Conservation (phyloP, 2,113 vertebrate species). For the Syrmaticus mikado region DNA sequence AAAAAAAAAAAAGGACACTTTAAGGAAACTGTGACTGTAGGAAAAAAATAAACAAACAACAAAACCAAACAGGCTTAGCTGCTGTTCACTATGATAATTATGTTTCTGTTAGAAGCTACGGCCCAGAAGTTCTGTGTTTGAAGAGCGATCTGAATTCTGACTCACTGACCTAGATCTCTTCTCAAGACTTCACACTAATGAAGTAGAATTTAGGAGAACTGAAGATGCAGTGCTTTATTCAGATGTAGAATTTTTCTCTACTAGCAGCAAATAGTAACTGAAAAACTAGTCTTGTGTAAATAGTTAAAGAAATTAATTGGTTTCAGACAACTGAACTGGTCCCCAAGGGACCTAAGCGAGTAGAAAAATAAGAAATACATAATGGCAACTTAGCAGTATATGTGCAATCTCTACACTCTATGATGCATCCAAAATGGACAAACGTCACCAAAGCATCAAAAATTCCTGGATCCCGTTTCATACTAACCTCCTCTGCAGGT, state of each 20-base stretch:
- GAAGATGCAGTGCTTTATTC: not conserved
- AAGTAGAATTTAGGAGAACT: not conserved
- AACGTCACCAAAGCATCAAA: not conserved
- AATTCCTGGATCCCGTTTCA: not conserved
- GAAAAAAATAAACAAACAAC: not conserved
- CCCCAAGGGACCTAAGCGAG: not conserved
- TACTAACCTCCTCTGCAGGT: slow-evolving; percentile 60
- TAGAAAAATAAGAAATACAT: not conserved
- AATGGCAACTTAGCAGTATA: not conserved
- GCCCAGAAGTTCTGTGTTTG: not conserved
- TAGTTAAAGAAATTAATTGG: not conserved
- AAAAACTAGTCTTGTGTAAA: not conserved
- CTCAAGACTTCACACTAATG: not conserved
- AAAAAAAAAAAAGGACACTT: not conserved
- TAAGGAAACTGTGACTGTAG: not conserved
- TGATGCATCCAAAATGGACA: not conserved
- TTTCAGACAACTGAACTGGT: not conserved
- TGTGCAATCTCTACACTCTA: not conserved
- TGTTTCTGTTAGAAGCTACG: not conserved
- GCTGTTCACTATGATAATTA: not conserved
- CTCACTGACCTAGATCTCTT: not conserved
- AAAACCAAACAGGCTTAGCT: not conserved
- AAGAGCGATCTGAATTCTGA: not conserved
- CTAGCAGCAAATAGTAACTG: not conserved
- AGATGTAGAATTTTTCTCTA: not conserved